phyloP scores from a whole-genome alignment of 2,113 vertebrate species.

The Gadus macrocephalus region DNA sequence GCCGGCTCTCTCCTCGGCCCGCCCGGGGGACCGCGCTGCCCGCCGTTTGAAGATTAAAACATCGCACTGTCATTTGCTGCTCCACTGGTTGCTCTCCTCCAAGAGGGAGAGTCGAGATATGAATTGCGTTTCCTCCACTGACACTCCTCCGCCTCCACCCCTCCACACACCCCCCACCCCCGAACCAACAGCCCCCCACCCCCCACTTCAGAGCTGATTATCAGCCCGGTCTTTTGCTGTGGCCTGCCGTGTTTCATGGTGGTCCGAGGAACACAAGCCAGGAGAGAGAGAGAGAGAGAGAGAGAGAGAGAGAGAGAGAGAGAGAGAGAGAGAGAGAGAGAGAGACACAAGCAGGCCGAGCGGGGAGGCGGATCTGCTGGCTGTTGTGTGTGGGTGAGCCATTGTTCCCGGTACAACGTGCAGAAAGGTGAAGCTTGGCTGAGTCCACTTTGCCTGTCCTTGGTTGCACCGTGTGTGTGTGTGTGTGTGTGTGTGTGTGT shows the following conservation, averaged over 20 bases:
- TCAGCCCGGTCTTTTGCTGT: constrained; percentile 78
- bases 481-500: constrained; percentile 46
- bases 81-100: constrained; percentile 73
- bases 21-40: constrained; percentile 69
- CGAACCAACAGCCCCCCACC: too few relatives aligned
- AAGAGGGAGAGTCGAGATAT: constrained; percentile 68
- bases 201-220: constrained; percentile 75
- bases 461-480: constrained; percentile 39
- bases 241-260: constrained; percentile 88
- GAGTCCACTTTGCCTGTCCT: constrained; percentile 85
- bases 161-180: too few relatives aligned
- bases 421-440: constrained; percentile 96
- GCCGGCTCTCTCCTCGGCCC: constrained; percentile 64
- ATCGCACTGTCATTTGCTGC: constrained; percentile 88
- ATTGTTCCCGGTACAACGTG: constrained; percentile 84
- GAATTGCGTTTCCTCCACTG: constrained; percentile 84
- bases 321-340: constrained; percentile 47
- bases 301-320: constrained; percentile 74
- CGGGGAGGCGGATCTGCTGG: constrained; percentile 76
- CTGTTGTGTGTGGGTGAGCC: constrained; percentile 84
- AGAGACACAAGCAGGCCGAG: too few relatives aligned
- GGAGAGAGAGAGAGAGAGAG: constrained; percentile 55
- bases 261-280: constrained; percentile 85
- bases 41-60: constrained; percentile 89
- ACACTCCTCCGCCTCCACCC: constrained; percentile 42